Evolutionary conservation across 2,797 vertebrate genomes (phyloP), one percentile per base, ranked within the genome.

Genomic region (Pristis pectinata): DNA sequence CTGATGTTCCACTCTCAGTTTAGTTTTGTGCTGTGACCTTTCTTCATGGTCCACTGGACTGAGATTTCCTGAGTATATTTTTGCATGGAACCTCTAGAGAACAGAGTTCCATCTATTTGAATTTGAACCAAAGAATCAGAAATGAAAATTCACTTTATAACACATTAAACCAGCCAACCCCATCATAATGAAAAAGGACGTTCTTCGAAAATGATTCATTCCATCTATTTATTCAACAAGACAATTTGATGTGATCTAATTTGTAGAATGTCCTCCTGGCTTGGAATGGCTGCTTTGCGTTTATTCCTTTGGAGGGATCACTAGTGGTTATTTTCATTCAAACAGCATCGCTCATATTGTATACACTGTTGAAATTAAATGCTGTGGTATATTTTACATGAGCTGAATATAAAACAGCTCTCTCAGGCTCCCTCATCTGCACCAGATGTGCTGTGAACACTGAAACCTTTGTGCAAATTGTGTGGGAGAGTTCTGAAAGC

Each of bases 381-480:
- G 3, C 27, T 56, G 44, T 24, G 53, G 92, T 94, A 76, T 76
- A 76, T 94, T 94, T 94, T 34, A 94, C 67, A 76, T 53, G 67
- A 76, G 67, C 44, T 74, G 37, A 76, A 76, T 76, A 44, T 49
- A 93, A 49, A 93, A 70, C 2, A 61, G 27, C 3, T 53, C 92
- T 15, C 27, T 24, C 44, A n/a, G 70, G 0, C 70, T 49, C 44
- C 72, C 30, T 44, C 30, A n/a, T 53, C 92, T 53, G 22, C 44
- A 53, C 67, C 92, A 94, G 70, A 56, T 74, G 70, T 94, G 92
- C 13, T 94, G 24, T 67, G 72, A 94, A 94, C 92, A 94, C 44
- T 94, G 92, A 94, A 41, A 76, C 44, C 70, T 94, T 76, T 94
- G 92, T 94, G 70, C 49, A 53, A 34, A 44, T 74, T 76, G 67